Evolutionary conservation across 1,140 invertebrate genomes (phyloP).

Genomic region (Drosophila azteca): DNA sequence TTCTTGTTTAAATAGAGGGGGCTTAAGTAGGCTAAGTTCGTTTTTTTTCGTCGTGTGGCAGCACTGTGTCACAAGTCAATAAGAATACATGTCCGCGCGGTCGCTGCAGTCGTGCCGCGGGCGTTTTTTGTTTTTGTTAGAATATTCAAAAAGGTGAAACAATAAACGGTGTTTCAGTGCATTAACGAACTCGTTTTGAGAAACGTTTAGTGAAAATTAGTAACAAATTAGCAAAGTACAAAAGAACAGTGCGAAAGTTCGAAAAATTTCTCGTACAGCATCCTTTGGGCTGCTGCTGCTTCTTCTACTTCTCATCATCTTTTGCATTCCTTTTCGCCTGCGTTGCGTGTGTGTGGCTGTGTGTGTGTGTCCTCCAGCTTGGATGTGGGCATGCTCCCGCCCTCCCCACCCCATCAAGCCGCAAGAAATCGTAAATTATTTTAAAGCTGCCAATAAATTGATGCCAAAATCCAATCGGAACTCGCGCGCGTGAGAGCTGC

Average conservation of each 20-base stretch:
- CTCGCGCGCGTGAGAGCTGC: slow-evolving; percentile 1
- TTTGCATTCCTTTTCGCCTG: slow-evolving; percentile 42
- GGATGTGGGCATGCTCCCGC: no score
- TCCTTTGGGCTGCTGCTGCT: slow-evolving; percentile 52
- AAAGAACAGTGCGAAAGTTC: slow-evolving; percentile 5
- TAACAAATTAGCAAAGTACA: background rate
- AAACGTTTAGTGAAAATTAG: background rate
- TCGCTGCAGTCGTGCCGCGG: no score
- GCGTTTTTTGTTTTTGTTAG: no score
- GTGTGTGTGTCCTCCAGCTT: slow-evolving; percentile 15
- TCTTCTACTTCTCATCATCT: slow-evolving; percentile 12
- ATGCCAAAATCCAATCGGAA: slow-evolving; percentile 17
- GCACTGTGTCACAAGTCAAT: no score
- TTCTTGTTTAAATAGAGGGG: no score
- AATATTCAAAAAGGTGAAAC: no score
- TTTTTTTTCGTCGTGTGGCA: no score
- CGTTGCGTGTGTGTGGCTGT: slow-evolving; percentile 33
- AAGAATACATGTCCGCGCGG: no score
- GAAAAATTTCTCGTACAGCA: slow-evolving; percentile 48
- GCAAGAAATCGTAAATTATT: slow-evolving; percentile 37
- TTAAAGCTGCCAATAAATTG: slow-evolving; percentile 37
- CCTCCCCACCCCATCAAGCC: slow-evolving; percentile 34
- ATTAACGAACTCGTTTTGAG: no score
- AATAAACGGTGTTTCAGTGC: no score
- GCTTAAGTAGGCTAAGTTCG: no score